These are phyloP conservation scores for Eupithecia subumbrata DNA, from an alignment of 2,888 invertebrate species.

Conservation along the genomic window DNA sequence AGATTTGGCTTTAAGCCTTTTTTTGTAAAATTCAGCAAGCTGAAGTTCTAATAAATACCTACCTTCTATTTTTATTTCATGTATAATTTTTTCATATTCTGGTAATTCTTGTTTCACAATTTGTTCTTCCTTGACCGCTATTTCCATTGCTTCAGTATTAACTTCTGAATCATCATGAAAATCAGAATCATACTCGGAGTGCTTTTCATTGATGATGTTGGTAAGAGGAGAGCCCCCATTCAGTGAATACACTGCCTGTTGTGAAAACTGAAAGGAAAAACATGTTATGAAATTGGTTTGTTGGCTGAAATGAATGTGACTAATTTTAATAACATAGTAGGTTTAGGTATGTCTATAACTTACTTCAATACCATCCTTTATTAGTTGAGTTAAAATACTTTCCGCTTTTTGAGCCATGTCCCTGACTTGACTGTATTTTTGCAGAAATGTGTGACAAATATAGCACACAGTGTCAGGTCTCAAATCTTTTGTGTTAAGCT, in stretches of 20 bases:
- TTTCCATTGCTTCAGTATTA: constrained; percentile 2
- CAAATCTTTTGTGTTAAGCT: constrained; percentile 23
- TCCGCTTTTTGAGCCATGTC: constrained; percentile 29
- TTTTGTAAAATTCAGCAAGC: not conserved
- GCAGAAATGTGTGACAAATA: constrained; percentile 23
- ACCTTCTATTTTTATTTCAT: constrained; percentile 28
- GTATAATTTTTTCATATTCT: constrained; percentile 16
- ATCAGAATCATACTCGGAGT: constrained; percentile 6
- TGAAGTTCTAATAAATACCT: not conserved
- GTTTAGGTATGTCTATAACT: not conserved
- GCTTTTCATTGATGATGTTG: constrained; percentile 9
- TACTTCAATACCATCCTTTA: constrained; percentile 28
- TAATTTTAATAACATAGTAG: not conserved
- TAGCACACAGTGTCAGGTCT: constrained; percentile 30
- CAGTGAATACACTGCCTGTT: constrained; percentile 18
- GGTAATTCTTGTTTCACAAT: constrained; percentile 26
- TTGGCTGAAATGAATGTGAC: not conserved
- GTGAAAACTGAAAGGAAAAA: constrained; percentile 26
- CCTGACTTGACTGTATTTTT: constrained; percentile 20
- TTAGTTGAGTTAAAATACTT: constrained; percentile 26
- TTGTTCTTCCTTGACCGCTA: constrained; percentile 30
- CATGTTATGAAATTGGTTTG: not conserved
- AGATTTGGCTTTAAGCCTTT: not conserved
- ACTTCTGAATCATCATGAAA: constrained; percentile 14
- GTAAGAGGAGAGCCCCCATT: constrained; percentile 27